Conservation (phyloP, 2,113 vertebrate genomes). For the Podarcis raffonei region DNA sequence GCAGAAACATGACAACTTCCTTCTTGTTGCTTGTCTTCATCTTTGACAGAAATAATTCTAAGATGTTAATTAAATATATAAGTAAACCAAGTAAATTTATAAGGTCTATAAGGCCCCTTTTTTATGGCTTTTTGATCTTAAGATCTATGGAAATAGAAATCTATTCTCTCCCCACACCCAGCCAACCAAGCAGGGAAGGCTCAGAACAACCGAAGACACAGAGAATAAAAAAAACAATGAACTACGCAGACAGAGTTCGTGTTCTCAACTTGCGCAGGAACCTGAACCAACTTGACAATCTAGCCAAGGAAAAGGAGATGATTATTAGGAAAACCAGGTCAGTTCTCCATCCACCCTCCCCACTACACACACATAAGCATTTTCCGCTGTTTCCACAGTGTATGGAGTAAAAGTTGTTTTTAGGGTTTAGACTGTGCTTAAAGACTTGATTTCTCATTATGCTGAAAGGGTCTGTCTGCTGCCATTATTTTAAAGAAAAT, state of each 20-base stretch:
- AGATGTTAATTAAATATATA: too few relatives aligned
- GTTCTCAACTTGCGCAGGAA: slow-evolving; percentile 70
- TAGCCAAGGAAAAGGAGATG: slow-evolving; percentile 74
- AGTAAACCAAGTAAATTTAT: too few relatives aligned
- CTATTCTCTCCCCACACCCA: neutral
- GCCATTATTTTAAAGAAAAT: neutral
- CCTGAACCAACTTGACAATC: slow-evolving; percentile 71
- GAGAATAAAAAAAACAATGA: neutral
- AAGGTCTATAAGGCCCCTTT: neutral
- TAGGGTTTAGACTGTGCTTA: neutral
- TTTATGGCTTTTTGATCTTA: neutral
- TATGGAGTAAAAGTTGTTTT: neutral
- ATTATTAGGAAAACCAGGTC: slow-evolving; percentile 78
- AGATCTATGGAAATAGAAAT: neutral
- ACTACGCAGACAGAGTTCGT: slow-evolving; percentile 55
- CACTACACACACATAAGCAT: neutral
- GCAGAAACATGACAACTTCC: neutral
- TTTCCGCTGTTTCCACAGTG: neutral
- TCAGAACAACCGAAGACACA: slow-evolving; percentile 12
- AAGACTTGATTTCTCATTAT: neutral
- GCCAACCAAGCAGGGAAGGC: slow-evolving; percentile 53
- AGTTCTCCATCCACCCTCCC: neutral
- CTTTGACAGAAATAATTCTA: too few relatives aligned
- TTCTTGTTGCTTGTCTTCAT: too few relatives aligned
- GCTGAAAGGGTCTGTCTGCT: neutral